A percentile compares a stretch with the other conserved stretches of the same genome.
Evolutionary conservation across 1,140 invertebrate genomes (phyloP).

Genomic region (Cheumatopsyche charites): DNA sequence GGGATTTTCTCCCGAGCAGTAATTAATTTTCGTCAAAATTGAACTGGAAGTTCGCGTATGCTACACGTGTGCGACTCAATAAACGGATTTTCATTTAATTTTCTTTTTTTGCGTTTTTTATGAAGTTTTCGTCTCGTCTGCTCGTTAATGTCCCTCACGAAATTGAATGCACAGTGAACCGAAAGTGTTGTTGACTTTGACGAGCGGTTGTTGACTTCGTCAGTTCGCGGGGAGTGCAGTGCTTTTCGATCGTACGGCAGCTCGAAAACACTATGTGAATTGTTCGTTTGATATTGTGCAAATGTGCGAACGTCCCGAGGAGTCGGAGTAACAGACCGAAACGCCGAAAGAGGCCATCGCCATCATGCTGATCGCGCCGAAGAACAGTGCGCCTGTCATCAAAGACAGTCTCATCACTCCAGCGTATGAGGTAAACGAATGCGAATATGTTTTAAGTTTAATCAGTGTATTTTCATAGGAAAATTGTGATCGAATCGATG

Average conservation of each 20-base stretch:
- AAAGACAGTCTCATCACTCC: slow-evolving; percentile 66
- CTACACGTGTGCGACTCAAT: background rate
- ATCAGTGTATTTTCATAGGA: background rate
- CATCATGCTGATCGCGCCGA: slow-evolving; percentile 59
- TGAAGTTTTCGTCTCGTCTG: slow-evolving; percentile 11
- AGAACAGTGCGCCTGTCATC: slow-evolving; percentile 62
- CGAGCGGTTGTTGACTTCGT: background rate
- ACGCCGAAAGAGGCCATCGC: background rate
- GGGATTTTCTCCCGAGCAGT: background rate
- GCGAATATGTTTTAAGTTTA: background rate
- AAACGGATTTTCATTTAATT: background rate
- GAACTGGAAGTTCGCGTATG: background rate
- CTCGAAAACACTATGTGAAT: background rate
- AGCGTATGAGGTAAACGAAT: slow-evolving; percentile 63
- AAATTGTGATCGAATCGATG: background rate
- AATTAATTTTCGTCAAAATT: slow-evolving; percentile 9
- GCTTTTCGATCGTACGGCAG: background rate
- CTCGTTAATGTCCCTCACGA: slow-evolving; percentile 16
- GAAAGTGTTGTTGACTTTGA: slow-evolving; percentile 9
- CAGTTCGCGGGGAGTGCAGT: background rate
- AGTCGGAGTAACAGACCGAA: background rate
- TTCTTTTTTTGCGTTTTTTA: background rate
- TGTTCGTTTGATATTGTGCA: background rate
- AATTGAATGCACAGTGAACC: slow-evolving; percentile 14
- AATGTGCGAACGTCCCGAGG: background rate